Evolutionary conservation across 2,113 vertebrate species (phyloP), one percentile per base, ranked within the genome.

Genomic region (Climacteris rufus): DNA sequence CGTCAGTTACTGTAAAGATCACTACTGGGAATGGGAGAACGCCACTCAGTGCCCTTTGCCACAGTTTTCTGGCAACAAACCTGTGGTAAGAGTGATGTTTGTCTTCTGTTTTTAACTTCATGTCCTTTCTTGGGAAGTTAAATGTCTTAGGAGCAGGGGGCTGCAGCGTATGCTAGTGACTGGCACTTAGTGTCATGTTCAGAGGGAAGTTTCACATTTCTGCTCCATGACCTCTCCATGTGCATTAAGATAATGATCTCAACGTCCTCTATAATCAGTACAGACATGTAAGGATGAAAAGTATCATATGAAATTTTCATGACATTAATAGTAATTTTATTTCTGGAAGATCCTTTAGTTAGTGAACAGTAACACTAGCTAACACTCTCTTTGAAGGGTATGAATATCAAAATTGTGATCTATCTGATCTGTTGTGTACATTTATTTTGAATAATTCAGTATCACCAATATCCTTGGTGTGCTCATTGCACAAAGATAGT

Each of bases 11-110:
- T 98, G 98, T 35, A 98, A 97, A 87, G 97, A 98, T 78, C 98
- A 42, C 84, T 97, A 97, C 13, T 71, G 74, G 17, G 97, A 98
- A 63, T 98, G 98, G 98, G 96, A 97, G 72, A 92, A 94, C 0
- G 7, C 53, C 18, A 68, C 94, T 60, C 97, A 74, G 37, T 98
- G 98, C 68, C 98, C 98, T 6, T 47, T 97, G 69, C 98, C 98
- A 13, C 96, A 98, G 68, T 98, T 98, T 96, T 97, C 98, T 28
- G 98, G 98, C 84, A 98, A 97, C 77, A 96, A 97, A 90, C 98
- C 98, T 50, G 96, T 79, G 98, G 98, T 98, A 98, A 98, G 98
- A 94, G 68, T 49, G 59, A 96, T 84, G 61, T 56, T 84, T 87
- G 20, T 90, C 27, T 82, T 95, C 63, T 93, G 57, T 22, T 91